Percentiles rank a stretch among this genome's conserved stretches.
Conservation (phyloP, 2,113 vertebrate genomes). For the Scatophagus argus region DNA sequence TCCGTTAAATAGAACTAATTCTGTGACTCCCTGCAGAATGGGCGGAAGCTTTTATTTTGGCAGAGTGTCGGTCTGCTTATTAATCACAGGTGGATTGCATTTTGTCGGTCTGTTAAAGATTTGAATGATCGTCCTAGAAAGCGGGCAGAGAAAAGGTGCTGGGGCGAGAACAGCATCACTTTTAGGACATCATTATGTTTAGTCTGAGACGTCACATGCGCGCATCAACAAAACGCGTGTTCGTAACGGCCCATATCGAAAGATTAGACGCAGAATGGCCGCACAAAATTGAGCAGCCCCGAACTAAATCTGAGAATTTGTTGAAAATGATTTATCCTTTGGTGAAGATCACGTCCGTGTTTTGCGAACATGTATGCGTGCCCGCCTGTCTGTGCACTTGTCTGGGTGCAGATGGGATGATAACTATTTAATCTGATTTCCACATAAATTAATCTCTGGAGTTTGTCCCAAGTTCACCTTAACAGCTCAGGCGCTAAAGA, state of each 20-base stretch:
- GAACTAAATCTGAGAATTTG: background rate
- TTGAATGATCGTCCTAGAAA: background rate
- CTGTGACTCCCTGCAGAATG: constrained; percentile 31
- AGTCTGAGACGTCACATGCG: background rate
- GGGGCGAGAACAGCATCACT: background rate
- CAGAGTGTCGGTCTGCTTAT: background rate
- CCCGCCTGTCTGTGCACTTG: constrained; percentile 31
- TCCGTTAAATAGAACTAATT: constrained; percentile 53
- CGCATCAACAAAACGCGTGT: background rate
- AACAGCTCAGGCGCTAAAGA: constrained; percentile 56
- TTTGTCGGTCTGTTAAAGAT: background rate
- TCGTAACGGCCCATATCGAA: background rate
- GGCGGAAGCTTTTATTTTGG: constrained; percentile 39
- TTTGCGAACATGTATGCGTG: constrained; percentile 9
- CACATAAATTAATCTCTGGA: constrained; percentile 72
- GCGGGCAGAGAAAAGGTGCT: background rate
- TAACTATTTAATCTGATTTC: constrained; percentile 75
- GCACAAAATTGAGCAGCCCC: background rate
- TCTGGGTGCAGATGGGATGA: constrained; percentile 56
- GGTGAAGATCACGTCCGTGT: background rate
- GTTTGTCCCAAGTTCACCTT: constrained; percentile 70
- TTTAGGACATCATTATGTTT: background rate
- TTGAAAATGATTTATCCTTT: background rate
- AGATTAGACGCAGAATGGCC: background rate
- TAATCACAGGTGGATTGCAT: background rate